Percentiles rank a stretch among this genome's conserved stretches.
Evolutionary conservation across 2,888 invertebrate genomes (phyloP).

Genomic region (Caenorhabditis panamensis): DNA sequence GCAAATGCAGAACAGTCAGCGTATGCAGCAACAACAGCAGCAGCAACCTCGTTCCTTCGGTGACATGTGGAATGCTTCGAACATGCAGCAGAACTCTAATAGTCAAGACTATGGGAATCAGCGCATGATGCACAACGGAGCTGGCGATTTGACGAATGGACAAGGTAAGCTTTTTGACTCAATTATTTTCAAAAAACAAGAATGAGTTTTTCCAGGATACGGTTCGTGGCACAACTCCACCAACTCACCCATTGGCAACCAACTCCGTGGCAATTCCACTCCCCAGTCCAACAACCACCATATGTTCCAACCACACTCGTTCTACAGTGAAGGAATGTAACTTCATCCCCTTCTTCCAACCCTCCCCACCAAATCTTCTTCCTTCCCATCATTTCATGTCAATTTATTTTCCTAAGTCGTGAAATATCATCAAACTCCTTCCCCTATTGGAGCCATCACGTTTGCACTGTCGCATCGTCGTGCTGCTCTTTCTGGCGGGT

Average conservation of each 20-base stretch:
- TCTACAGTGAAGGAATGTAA: slow-evolving; percentile 52
- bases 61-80: slow-evolving; percentile 37
- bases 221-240: slow-evolving; percentile 44
- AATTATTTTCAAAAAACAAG: neutral
- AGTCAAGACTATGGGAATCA: slow-evolving; percentile 30
- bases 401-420: neutral
- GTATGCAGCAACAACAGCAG: slow-evolving; percentile 53
- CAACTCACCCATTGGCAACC: slow-evolving; percentile 10
- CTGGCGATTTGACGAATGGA: slow-evolving; percentile 32
- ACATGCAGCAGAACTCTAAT: slow-evolving; percentile 30
- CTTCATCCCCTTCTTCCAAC: neutral
- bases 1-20: slow-evolving; percentile 47
- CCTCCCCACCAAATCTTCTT: neutral
- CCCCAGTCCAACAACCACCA: slow-evolving; percentile 27
- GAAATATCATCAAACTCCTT: neutral
- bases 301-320: slow-evolving; percentile 41
- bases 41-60: slow-evolving; percentile 37
- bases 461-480: neutral
- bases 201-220: slow-evolving; percentile 30
- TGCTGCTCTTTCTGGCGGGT: too few relatives aligned
- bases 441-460: neutral
- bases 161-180: slow-evolving; percentile 19
- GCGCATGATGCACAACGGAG: slow-evolving; percentile 51
- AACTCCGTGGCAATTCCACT: slow-evolving; percentile 27
- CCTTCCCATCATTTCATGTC: neutral